These are phyloP conservation scores for Onychomys arenicola DNA, from an alignment of 2,797 vertebrate species.

Conservation along the genomic window DNA sequence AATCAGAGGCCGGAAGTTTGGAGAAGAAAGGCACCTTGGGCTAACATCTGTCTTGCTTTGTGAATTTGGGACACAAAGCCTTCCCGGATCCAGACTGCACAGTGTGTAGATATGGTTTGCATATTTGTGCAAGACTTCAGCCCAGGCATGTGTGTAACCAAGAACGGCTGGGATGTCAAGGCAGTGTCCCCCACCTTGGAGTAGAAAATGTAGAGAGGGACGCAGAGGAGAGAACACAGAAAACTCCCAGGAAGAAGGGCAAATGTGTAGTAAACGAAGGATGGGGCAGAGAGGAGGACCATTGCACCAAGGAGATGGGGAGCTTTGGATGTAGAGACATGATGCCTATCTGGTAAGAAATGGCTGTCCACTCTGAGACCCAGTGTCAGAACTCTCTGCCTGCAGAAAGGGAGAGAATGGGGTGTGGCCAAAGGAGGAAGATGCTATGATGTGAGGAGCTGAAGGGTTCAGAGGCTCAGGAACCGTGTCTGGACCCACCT, in stretches of 20 bases:
- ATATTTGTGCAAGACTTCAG: rapidly evolving
- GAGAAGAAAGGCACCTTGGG: slow-evolving; percentile 89
- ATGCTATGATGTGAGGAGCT: rapidly evolving
- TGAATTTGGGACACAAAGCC: neutral
- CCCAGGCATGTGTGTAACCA: rapidly evolving
- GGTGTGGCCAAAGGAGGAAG: neutral
- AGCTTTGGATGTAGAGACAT: rapidly evolving
- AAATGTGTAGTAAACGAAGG: rapidly evolving
- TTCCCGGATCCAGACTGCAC: rapidly evolving
- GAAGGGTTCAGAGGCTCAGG: neutral
- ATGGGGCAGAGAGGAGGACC: rapidly evolving
- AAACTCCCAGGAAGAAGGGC: neutral
- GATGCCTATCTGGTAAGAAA: rapidly evolving
- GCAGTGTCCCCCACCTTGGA: neutral
- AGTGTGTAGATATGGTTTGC: rapidly evolving
- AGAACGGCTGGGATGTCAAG: neutral
- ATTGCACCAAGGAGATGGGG: rapidly evolving
- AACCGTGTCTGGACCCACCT: neutral
- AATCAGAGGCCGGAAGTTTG: slow-evolving; percentile 91
- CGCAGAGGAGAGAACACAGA: neutral
- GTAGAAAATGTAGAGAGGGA: neutral
- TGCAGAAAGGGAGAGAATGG: neutral
- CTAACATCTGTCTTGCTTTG: slow-evolving; percentile 71
- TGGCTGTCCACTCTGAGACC: neutral
- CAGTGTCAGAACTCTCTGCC: rapidly evolving